Evolutionary conservation across 2,888 invertebrate genomes (phyloP).

Genomic region (Lamellibrachia satsuma): DNA sequence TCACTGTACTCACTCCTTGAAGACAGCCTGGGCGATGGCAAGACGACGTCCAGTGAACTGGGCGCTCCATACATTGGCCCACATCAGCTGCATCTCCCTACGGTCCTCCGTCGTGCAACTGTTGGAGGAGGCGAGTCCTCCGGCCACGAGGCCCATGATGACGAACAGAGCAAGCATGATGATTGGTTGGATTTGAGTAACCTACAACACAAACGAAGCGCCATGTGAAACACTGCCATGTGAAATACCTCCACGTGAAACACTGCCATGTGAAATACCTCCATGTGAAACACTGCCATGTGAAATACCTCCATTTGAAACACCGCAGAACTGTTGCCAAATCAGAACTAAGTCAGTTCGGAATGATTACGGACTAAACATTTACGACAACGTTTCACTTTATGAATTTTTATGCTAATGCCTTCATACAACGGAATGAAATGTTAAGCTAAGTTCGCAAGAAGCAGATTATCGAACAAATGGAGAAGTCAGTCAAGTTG

Average conservation of each 20-base stretch:
- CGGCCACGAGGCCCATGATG: slow-evolving; percentile 25
- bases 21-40: slow-evolving; percentile 35
- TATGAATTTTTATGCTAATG: background rate
- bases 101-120: slow-evolving; percentile 38
- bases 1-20: slow-evolving; percentile 33
- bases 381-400: background rate
- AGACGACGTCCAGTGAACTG: slow-evolving; percentile 36
- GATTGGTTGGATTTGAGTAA: background rate
- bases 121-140: slow-evolving; percentile 25
- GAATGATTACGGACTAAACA: background rate
- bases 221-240: background rate
- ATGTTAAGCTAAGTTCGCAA: background rate
- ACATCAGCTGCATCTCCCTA: slow-evolving; percentile 32
- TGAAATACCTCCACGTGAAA: no score
- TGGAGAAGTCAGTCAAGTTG: background rate
- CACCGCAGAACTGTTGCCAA: background rate
- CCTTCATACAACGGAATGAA: background rate
- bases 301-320: background rate
- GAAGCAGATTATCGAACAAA: background rate
- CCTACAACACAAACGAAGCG: background rate
- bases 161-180: slow-evolving; percentile 17
- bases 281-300: background rate
- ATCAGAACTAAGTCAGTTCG: background rate
- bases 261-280: no score
- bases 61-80: slow-evolving; percentile 36